phyloP scores from a whole-genome alignment of 2,888 invertebrate species.

The Drosophila cognata region DNA sequence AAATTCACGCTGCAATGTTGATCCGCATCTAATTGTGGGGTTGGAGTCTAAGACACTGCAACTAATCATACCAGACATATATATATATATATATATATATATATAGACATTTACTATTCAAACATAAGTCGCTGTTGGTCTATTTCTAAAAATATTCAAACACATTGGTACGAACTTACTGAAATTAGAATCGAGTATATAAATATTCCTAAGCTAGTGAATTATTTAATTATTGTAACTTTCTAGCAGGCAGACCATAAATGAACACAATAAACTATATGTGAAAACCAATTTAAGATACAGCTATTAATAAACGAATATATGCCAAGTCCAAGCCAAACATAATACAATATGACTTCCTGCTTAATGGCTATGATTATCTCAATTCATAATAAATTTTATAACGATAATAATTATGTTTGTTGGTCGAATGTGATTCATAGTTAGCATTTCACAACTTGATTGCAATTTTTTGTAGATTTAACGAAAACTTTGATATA shows the following conservation, averaged over 20 bases:
- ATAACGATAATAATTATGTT: not conserved
- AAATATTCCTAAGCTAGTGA: not conserved
- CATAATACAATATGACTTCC: not conserved
- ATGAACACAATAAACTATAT: not conserved
- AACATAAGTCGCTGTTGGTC: not conserved
- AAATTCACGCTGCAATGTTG: conserved; percentile 19
- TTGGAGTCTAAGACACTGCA: conserved; percentile 4
- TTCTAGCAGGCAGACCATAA: not conserved
- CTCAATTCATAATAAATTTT: not conserved
- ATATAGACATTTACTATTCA: not conserved
- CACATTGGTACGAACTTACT: not conserved
- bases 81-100: not conserved
- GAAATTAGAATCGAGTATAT: not conserved
- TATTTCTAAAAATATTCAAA: not conserved
- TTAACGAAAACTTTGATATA: conserved; percentile 1
- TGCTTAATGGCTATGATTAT: not conserved
- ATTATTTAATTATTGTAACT: not conserved
- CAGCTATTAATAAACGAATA: not conserved
- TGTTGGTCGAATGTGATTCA: conserved; percentile 1
- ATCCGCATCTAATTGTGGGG: conserved; percentile 36
- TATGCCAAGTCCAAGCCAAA: not conserved
- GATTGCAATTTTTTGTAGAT: not conserved
- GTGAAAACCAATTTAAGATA: not conserved
- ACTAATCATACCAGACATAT: conserved; percentile 1
- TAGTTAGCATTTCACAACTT: conserved; percentile 8